These are phyloP conservation scores for Drosophila tanythrix DNA, from an alignment of 2,888 invertebrate species.

Conservation along the genomic window DNA sequence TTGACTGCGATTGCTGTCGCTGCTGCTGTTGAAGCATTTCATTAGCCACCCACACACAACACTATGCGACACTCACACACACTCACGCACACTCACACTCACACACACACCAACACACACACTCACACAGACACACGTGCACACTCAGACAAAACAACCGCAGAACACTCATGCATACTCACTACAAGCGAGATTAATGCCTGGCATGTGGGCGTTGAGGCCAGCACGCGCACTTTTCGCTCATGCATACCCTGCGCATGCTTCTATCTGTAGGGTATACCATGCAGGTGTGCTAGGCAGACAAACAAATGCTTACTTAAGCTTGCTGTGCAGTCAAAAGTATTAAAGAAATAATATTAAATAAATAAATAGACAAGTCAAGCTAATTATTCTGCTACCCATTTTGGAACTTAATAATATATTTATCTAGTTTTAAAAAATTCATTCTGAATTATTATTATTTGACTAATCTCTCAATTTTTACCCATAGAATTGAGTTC, in stretches of 20 bases:
- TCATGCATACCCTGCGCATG: constrained; percentile 33
- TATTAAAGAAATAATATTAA: not conserved
- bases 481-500: not conserved
- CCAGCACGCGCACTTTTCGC: constrained; percentile 55
- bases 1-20: constrained; percentile 58
- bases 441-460: not conserved
- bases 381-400: not conserved
- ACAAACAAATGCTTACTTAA: not conserved
- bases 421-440: not conserved
- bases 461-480: not conserved
- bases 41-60: constrained; percentile 75
- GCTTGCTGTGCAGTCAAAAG: not conserved
- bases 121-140: not conserved
- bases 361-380: not conserved
- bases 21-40: constrained; percentile 71
- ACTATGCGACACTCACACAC: constrained; percentile 35
- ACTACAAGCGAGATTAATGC: constrained; percentile 34
- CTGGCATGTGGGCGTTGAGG: constrained; percentile 68
- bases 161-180: constrained; percentile 28
- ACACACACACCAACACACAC: constrained; percentile 5
- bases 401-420: not conserved
- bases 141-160: constrained; percentile 14
- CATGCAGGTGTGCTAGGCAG: not conserved
- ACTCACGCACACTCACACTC: constrained; percentile 9
- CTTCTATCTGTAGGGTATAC: not conserved